A percentile compares a stretch with the other conserved stretches of the same genome.
Conservation (phyloP, 2,888 invertebrate genomes). For the Cephus sareptanus region DNA sequence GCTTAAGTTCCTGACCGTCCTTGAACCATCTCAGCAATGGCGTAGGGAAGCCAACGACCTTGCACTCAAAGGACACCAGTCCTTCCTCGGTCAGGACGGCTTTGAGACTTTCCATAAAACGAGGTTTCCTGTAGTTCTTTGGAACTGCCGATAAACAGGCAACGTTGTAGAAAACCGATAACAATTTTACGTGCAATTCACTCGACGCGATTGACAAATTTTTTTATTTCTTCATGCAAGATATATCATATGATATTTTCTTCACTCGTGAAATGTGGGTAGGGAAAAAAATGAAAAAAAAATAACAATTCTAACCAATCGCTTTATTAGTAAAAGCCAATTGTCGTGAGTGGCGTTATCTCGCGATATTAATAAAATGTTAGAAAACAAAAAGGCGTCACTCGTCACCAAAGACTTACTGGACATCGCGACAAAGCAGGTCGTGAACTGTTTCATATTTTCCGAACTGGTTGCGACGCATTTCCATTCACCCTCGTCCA, state of each 20-base stretch:
- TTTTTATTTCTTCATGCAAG: not conserved
- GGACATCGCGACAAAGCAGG: constrained; percentile 80
- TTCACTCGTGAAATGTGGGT: not conserved
- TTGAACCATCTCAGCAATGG: constrained; percentile 91
- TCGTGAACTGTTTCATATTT: constrained; percentile 80
- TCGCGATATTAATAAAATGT: not conserved
- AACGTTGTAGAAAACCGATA: constrained; percentile 10
- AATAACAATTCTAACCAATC: constrained; percentile 7
- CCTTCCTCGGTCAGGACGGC: constrained; percentile 93
- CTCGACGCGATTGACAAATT: not conserved
- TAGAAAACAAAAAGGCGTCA: not conserved
- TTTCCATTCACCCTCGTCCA: constrained; percentile 91
- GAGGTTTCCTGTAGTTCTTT: constrained; percentile 88
- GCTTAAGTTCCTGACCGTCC: constrained; percentile 90
- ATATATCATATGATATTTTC: too few relatives aligned
- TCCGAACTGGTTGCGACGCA: constrained; percentile 84
- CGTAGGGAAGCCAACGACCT: constrained; percentile 92
- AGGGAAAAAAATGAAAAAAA: constrained; percentile 14
- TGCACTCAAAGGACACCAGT: constrained; percentile 91
- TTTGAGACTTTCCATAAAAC: constrained; percentile 90
- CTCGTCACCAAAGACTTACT: constrained; percentile 69
- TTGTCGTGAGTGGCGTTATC: not conserved
- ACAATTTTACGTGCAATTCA: not conserved
- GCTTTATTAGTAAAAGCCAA: not conserved
- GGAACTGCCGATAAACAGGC: constrained; percentile 74